phyloP scores from a whole-genome alignment of 1,140 invertebrate species.

The Diprion similis region DNA sequence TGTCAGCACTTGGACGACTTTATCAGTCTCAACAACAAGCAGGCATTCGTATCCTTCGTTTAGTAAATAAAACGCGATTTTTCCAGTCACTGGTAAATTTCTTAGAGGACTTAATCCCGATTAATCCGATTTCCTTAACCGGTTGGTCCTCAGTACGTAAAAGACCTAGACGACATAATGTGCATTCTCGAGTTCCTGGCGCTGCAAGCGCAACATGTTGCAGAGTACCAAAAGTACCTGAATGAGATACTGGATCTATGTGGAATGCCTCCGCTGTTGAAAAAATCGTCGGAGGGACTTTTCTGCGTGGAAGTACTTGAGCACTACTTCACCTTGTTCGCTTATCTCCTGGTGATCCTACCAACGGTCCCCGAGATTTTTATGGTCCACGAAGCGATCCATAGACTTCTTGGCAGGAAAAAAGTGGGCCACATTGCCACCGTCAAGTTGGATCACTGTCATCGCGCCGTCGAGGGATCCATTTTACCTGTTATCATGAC shows the following conservation, averaged over 20 bases:
- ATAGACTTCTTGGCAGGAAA: slow-evolving; percentile 30
- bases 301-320: slow-evolving; percentile 27
- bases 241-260: slow-evolving; percentile 39
- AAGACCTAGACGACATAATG: slow-evolving; percentile 38
- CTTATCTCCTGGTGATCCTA: slow-evolving; percentile 36
- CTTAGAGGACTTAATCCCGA: not conserved
- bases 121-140: slow-evolving; percentile 29
- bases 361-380: slow-evolving; percentile 26
- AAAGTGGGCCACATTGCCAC: slow-evolving; percentile 13
- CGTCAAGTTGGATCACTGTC: slow-evolving; percentile 34
- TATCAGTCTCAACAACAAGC: slow-evolving; percentile 22
- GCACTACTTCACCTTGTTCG: slow-evolving; percentile 43
- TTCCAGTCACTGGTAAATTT: not conserved
- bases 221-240: slow-evolving; percentile 37
- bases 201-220: slow-evolving; percentile 13
- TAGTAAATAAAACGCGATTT: not conserved
- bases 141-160: slow-evolving; percentile 37
- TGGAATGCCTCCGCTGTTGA: slow-evolving; percentile 30
- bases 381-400: slow-evolving; percentile 30
- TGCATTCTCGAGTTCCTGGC: slow-evolving; percentile 44
- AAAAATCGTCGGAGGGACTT: slow-evolving; percentile 36
- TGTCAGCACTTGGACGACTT: slow-evolving; percentile 34
- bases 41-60: slow-evolving; percentile 50
- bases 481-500: slow-evolving; percentile 34
- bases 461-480: slow-evolving; percentile 37